These are phyloP conservation scores for Dromiciops gliroides DNA, from an alignment of 2,113 vertebrate species.

Conservation along the genomic window DNA sequence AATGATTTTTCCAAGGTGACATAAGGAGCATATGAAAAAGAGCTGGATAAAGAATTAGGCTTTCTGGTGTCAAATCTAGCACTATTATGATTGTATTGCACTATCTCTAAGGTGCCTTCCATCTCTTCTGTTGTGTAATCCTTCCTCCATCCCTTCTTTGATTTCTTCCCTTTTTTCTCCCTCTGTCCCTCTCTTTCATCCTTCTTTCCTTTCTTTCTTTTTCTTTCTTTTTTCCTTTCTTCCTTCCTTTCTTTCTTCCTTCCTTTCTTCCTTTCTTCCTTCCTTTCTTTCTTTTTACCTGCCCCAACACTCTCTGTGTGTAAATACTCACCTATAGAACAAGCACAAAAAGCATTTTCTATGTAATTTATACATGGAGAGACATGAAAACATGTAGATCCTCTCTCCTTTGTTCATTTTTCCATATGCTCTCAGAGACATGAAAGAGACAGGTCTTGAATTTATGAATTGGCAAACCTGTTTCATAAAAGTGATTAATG, in stretches of 20 bases:
- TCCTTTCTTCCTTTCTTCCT: background rate
- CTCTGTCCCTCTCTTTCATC: background rate
- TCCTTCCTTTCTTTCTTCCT: background rate
- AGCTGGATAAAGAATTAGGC: background rate
- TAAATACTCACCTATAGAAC: background rate
- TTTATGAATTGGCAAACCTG: constrained; percentile 64
- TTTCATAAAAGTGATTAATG: constrained; percentile 75
- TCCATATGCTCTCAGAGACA: constrained; percentile 23
- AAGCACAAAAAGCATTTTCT: background rate
- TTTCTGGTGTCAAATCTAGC: background rate
- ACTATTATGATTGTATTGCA: background rate
- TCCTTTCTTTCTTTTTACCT: background rate
- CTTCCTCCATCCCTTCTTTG: background rate
- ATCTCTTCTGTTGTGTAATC: too few species aligned
- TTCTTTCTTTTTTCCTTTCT: background rate
- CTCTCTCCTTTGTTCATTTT: background rate
- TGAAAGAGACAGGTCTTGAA: constrained; percentile 47
- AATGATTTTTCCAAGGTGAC: background rate
- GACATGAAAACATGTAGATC: background rate
- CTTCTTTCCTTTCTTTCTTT: background rate
- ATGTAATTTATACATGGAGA: background rate
- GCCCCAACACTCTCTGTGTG: background rate
- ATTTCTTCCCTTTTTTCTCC: background rate
- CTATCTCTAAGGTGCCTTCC: background rate
- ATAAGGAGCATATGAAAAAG: background rate